Evolutionary conservation across 2,797 vertebrate genomes (phyloP).

Genomic region (Anguilla anguilla): DNA sequence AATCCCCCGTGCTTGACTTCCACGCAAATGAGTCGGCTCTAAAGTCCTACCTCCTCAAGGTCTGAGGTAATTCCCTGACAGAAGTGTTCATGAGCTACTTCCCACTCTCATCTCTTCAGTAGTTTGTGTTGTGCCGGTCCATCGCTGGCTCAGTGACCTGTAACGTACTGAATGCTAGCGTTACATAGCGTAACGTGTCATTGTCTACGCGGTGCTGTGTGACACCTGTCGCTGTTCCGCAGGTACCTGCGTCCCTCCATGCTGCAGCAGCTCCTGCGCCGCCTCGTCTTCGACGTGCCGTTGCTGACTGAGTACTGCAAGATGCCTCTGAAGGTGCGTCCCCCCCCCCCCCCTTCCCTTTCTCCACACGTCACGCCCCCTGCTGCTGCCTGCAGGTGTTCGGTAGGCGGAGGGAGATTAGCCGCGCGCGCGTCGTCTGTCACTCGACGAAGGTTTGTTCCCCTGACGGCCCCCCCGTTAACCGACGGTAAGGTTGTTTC

Average conservation of each 20-base stretch:
- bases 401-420: slow-evolving; percentile 1
- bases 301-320: slow-evolving; percentile 96
- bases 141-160: background rate
- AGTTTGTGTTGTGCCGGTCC: background rate
- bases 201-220: background rate
- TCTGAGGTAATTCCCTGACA: background rate
- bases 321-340: slow-evolving; percentile 94
- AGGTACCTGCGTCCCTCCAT: slow-evolving; percentile 95
- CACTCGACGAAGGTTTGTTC: background rate
- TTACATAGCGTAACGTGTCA: background rate
- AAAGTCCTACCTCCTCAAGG: background rate
- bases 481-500: background rate
- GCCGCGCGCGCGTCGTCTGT: slow-evolving; percentile 25
- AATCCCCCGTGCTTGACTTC: background rate
- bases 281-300: slow-evolving; percentile 96
- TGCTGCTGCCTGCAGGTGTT: background rate
- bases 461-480: background rate
- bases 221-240: slow-evolving; percentile 51
- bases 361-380: slow-evolving; percentile 21
- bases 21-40: background rate
- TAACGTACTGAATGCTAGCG: background rate
- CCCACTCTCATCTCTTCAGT: background rate
- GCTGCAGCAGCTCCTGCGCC: slow-evolving; percentile 92
- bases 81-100: background rate
- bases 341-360: slow-evolving; percentile 18